Percentiles rank a stretch among this genome's conserved stretches.
Evolutionary conservation across 1,140 invertebrate genomes (phyloP).

Genomic region (Orussus abietinus): DNA sequence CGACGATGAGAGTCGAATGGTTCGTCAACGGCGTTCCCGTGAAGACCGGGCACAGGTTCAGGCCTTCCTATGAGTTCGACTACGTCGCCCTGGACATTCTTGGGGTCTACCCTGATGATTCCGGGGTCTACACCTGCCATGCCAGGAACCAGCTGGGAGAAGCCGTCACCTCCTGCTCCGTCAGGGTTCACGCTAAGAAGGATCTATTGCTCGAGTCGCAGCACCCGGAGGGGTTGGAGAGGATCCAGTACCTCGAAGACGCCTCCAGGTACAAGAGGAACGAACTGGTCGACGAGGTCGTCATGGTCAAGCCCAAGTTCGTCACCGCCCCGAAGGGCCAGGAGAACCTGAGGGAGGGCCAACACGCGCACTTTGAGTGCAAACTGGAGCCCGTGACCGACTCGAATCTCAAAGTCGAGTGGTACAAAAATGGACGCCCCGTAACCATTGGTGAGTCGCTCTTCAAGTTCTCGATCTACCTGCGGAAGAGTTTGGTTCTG

Average conservation of each 20-base stretch:
- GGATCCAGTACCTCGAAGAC: slow-evolving; percentile 89
- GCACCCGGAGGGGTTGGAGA: slow-evolving; percentile 81
- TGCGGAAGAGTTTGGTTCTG: neutral
- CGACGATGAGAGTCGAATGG: slow-evolving; percentile 96
- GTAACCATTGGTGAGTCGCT: slow-evolving; percentile 68
- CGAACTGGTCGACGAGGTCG: slow-evolving; percentile 77
- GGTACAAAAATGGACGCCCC: slow-evolving; percentile 87
- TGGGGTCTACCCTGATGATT: slow-evolving; percentile 94
- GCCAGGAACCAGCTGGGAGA: slow-evolving; percentile 88
- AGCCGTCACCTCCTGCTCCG: slow-evolving; percentile 88
- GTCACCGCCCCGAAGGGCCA: slow-evolving; percentile 81
- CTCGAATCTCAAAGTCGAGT: slow-evolving; percentile 88
- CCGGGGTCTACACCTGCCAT: slow-evolving; percentile 91
- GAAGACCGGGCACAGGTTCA: slow-evolving; percentile 87
- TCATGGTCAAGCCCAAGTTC: slow-evolving; percentile 78
- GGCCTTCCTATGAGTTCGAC: slow-evolving; percentile 96
- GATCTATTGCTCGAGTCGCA: slow-evolving; percentile 81
- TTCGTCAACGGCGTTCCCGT: slow-evolving; percentile 89
- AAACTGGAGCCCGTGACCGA: slow-evolving; percentile 96
- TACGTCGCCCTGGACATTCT: slow-evolving; percentile 94
- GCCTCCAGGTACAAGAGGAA: slow-evolving; percentile 78
- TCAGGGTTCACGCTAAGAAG: slow-evolving; percentile 84
- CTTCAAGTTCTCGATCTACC: neutral
- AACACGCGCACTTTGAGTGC: slow-evolving; percentile 96
- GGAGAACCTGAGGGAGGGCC: slow-evolving; percentile 81